Percentiles rank a stretch among this genome's conserved stretches.
phyloP scores from a whole-genome alignment of 2,888 invertebrate genomes.

The Criorhina ranunculi region DNA sequence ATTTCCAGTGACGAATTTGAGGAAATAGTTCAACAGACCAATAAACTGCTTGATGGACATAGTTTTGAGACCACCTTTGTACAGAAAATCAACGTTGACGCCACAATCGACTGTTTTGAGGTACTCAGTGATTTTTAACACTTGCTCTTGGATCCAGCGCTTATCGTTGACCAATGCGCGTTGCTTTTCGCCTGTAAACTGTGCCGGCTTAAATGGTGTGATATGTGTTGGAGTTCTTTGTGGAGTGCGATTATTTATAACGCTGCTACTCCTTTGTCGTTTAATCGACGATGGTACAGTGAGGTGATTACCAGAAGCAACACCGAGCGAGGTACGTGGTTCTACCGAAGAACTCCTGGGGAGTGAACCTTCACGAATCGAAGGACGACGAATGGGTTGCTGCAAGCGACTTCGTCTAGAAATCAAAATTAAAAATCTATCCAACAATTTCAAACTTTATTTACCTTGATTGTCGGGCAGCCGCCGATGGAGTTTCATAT shows the following conservation, averaged over 20 bases:
- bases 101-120: conserved; percentile 77
- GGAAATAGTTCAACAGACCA: conserved; percentile 81
- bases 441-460: not conserved
- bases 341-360: conserved; percentile 48
- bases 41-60: conserved; percentile 84
- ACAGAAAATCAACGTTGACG: conserved; percentile 79
- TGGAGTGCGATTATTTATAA: conserved; percentile 77
- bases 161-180: conserved; percentile 81
- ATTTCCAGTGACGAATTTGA: conserved; percentile 81
- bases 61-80: conserved; percentile 80
- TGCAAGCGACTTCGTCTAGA: conserved; percentile 79
- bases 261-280: conserved; percentile 70
- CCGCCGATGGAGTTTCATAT: conserved; percentile 78
- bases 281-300: conserved; percentile 40
- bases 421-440: conserved; percentile 5
- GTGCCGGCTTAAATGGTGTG: conserved; percentile 39
- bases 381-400: conserved; percentile 77
- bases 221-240: conserved; percentile 74
- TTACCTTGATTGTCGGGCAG: conserved; percentile 79
- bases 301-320: conserved; percentile 1
- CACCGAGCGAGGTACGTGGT: not conserved
- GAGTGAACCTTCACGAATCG: conserved; percentile 66
- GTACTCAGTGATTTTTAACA: conserved; percentile 80
- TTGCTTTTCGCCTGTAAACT: conserved; percentile 80
- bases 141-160: conserved; percentile 81